These are phyloP conservation scores for Hucho hucho DNA, from an alignment of 2,113 vertebrate species.

Conservation along the genomic window DNA sequence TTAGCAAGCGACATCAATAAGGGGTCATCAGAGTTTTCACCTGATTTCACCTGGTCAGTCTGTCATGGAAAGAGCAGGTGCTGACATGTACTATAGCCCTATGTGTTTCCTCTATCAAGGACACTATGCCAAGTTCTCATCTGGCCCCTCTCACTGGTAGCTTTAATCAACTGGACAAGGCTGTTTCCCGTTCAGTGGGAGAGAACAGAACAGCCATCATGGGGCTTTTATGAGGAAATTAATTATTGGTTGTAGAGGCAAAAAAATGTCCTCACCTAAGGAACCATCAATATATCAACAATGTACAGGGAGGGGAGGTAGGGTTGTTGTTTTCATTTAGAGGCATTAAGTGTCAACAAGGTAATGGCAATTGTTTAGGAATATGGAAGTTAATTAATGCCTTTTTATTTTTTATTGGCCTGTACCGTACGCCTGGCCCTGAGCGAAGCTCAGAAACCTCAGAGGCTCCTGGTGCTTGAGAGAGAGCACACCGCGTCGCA, in stretches of 20 bases:
- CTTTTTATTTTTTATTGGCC: neutral
- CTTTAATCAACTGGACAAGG: conserved; percentile 25
- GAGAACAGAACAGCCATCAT: conserved; percentile 4
- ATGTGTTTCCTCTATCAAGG: neutral
- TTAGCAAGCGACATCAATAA: too few relatives aligned
- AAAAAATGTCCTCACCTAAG: conserved; percentile 27
- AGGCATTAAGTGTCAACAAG: neutral
- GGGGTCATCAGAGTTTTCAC: too few relatives aligned
- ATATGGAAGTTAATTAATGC: conserved; percentile 2
- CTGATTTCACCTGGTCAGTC: too few relatives aligned
- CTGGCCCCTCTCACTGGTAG: neutral
- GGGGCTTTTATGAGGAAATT: conserved; percentile 27
- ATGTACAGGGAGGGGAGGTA: neutral
- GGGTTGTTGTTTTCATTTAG: neutral
- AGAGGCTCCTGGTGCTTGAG: conserved; percentile 2
- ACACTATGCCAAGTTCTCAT: conserved; percentile 1
- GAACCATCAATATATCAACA: conserved; percentile 20
- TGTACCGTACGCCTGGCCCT: neutral
- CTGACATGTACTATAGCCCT: neutral
- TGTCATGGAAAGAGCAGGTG: too few relatives aligned
- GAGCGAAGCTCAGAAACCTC: neutral
- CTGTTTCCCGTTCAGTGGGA: conserved; percentile 4
- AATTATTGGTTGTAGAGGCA: conserved; percentile 16
- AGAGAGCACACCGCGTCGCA: neutral
- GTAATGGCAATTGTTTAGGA: neutral